Conservation (phyloP, 2,797 vertebrate species). For the Enteromius argenteus region DNA sequence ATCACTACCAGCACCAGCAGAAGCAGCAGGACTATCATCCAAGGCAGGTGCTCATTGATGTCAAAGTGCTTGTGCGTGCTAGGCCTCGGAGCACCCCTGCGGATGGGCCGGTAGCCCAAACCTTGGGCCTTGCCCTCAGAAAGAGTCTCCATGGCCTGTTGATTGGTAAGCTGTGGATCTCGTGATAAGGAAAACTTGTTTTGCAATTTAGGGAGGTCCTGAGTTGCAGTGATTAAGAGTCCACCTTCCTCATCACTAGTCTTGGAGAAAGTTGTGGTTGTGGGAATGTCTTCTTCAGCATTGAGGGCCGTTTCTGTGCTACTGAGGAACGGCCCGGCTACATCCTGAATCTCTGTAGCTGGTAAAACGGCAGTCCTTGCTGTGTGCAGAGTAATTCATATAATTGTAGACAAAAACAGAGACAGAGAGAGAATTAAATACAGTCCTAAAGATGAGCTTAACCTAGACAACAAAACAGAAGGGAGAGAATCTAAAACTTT, state of each 20-base stretch:
- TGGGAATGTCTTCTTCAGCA: slow-evolving; percentile 9
- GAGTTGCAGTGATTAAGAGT: slow-evolving; percentile 19
- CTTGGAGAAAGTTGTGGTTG: slow-evolving; percentile 20
- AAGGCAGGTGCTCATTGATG: slow-evolving; percentile 96
- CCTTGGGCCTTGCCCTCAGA: slow-evolving; percentile 74
- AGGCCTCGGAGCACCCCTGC: slow-evolving; percentile 84
- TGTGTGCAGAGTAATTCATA: slow-evolving; percentile 28
- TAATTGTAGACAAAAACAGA: slow-evolving; percentile 33
- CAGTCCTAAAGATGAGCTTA: slow-evolving; percentile 60
- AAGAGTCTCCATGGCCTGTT: slow-evolving; percentile 72
- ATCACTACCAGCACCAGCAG: slow-evolving; percentile 92
- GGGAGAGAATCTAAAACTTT: slow-evolving; percentile 50
- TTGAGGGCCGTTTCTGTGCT: slow-evolving; percentile 30
- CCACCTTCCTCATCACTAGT: slow-evolving; percentile 45
- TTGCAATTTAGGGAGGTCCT: slow-evolving; percentile 52
- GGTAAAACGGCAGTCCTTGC: slow-evolving; percentile 16
- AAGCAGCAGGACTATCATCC: slow-evolving; percentile 97
- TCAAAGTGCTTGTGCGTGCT: slow-evolving; percentile 89
- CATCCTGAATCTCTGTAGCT: slow-evolving; percentile 1
- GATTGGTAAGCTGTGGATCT: slow-evolving; percentile 68
- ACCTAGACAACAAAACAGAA: slow-evolving; percentile 59
- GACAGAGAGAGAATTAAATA: slow-evolving; percentile 58
- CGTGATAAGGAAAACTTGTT: slow-evolving; percentile 68
- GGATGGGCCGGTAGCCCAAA: slow-evolving; percentile 80
- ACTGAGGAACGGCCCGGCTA: slow-evolving; percentile 9